Conservation (phyloP, 2,113 vertebrate species). For the Amblyornis subalaris region DNA sequence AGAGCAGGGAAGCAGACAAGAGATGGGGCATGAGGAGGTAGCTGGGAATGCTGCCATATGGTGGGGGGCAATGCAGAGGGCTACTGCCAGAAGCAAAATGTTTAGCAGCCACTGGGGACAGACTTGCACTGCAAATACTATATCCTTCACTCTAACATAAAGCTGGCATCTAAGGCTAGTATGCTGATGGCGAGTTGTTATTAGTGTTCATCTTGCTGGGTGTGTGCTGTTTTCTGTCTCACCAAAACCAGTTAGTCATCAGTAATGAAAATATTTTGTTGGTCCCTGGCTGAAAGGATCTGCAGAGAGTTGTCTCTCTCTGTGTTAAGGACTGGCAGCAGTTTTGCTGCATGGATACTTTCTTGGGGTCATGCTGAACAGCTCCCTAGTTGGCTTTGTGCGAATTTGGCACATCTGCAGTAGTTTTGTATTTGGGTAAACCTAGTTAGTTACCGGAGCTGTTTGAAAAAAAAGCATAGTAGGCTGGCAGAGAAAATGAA, state of each 20-base stretch:
- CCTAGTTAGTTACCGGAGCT: background rate
- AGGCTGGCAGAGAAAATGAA: background rate
- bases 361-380: background rate
- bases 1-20: background rate
- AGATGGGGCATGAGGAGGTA: rapidly evolving
- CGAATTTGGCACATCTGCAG: background rate
- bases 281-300: background rate
- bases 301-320: background rate
- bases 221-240: background rate
- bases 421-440: background rate
- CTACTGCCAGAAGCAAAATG: background rate
- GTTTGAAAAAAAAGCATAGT: background rate
- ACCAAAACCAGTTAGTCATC: background rate
- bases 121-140: background rate
- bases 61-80: background rate
- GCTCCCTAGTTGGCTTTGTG: background rate
- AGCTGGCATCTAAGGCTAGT: background rate
- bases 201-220: background rate
- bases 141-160: background rate
- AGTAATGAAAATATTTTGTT: background rate
- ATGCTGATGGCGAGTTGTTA: background rate
- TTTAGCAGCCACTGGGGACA: background rate
- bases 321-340: background rate
- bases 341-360: background rate
- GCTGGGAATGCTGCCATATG: background rate